A percentile compares a stretch with the other conserved stretches of the same genome.
phyloP scores from a whole-genome alignment of 2,113 vertebrate species.

The Mirounga angustirostris region DNA sequence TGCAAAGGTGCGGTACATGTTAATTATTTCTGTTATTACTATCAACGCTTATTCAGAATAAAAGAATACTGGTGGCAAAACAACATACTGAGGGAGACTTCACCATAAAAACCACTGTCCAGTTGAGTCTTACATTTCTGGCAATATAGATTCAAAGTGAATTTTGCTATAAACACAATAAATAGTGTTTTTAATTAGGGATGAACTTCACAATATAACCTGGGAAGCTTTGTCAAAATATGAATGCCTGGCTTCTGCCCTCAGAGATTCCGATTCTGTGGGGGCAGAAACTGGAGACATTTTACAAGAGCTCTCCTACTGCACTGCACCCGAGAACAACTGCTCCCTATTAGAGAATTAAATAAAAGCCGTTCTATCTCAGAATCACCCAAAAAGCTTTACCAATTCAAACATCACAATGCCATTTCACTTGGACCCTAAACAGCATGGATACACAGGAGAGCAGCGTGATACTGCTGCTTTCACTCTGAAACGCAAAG shows the following conservation, averaged over 20 bases:
- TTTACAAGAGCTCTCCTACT: not conserved
- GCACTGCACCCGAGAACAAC: not conserved
- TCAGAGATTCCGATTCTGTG: not conserved
- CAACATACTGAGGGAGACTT: not conserved
- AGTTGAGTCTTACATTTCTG: not conserved
- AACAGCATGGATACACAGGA: not conserved
- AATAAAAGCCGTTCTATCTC: not conserved
- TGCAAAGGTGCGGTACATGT: not conserved
- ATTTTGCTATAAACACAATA: not conserved
- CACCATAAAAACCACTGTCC: not conserved
- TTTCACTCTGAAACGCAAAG: slow-evolving; percentile 26
- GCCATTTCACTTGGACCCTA: not conserved
- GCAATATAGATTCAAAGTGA: not conserved
- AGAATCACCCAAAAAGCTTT: not conserved
- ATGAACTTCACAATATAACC: not conserved
- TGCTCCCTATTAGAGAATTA: not conserved
- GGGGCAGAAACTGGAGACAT: not conserved
- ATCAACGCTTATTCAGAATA: not conserved
- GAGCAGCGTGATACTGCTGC: not conserved
- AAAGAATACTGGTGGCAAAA: not conserved
- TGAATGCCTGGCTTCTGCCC: not conserved
- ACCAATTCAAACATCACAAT: slow-evolving; percentile 10
- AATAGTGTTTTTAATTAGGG: not conserved
- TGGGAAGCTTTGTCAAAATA: not conserved
- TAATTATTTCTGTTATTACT: not conserved